These are phyloP conservation scores for Cricetomys ansorgei DNA, from an alignment of 2,113 vertebrate genomes.

Conservation along the genomic window DNA sequence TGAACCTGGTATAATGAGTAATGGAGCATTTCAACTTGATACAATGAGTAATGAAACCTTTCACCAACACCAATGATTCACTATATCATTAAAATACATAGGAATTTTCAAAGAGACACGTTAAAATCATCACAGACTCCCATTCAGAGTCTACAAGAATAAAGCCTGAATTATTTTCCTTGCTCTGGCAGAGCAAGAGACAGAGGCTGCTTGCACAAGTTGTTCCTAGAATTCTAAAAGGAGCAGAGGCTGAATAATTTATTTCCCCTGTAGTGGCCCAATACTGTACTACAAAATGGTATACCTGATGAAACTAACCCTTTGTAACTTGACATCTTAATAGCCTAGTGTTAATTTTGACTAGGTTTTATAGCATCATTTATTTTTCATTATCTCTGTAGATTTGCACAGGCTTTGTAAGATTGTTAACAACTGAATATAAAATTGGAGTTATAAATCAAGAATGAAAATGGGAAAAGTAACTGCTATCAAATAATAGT, in stretches of 20 bases:
- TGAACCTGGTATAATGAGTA: slow-evolving; percentile 72
- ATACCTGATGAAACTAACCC: slow-evolving; percentile 63
- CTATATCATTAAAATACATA: slow-evolving; percentile 65
- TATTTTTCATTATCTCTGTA: slow-evolving; percentile 79
- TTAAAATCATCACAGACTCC: slow-evolving; percentile 63
- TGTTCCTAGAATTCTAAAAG: slow-evolving; percentile 67
- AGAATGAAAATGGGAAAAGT: slow-evolving; percentile 65
- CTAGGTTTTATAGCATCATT: slow-evolving; percentile 66
- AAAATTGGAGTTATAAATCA: slow-evolving; percentile 70
- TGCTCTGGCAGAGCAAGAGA: slow-evolving; percentile 55
- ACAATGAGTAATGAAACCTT: slow-evolving; percentile 74
- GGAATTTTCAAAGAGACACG: slow-evolving; percentile 68
- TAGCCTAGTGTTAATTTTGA: slow-evolving; percentile 72
- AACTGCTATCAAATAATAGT: slow-evolving; percentile 55
- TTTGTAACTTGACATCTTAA: slow-evolving; percentile 77
- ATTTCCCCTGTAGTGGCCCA: slow-evolving; percentile 61
- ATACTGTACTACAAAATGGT: slow-evolving; percentile 68
- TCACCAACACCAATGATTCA: slow-evolving; percentile 61
- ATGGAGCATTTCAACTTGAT: slow-evolving; percentile 69
- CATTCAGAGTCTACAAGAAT: slow-evolving; percentile 52
- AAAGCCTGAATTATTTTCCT: slow-evolving; percentile 64
- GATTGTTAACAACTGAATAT: slow-evolving; percentile 69
- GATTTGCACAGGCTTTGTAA: slow-evolving; percentile 61
- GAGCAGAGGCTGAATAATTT: slow-evolving; percentile 68
- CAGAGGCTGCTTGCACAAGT: slow-evolving; percentile 57